Conservation (phyloP, 2,797 vertebrate species). For the Cynodonichthys magdalenae region DNA sequence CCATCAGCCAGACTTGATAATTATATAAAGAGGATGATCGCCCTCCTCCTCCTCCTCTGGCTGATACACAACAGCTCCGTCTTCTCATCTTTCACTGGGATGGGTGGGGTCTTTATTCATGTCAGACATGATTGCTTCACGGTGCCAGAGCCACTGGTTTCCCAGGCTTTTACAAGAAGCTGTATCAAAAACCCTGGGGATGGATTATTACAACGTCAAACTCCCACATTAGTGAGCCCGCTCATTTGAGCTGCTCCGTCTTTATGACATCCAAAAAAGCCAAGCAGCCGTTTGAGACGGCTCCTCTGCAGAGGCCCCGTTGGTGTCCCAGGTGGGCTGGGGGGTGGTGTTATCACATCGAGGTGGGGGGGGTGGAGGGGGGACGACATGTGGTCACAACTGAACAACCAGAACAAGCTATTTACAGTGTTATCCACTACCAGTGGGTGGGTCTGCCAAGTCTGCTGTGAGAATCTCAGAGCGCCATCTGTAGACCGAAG, state of each 20-base stretch:
- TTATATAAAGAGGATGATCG: constrained; percentile 28
- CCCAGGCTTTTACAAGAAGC: constrained; percentile 64
- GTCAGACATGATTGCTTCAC: constrained; percentile 72
- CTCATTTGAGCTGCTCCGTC: neutral
- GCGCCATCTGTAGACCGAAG: constrained; percentile 61
- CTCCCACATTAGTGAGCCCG: neutral
- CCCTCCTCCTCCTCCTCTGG: constrained; percentile 14
- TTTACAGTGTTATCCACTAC: constrained; percentile 37
- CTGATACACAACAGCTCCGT: constrained; percentile 60
- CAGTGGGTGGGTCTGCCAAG: constrained; percentile 45
- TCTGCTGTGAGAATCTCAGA: constrained; percentile 35
- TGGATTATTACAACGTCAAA: constrained; percentile 36
- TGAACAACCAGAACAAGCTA: constrained; percentile 46
- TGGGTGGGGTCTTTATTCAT: constrained; percentile 73
- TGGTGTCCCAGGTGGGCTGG: constrained; percentile 28
- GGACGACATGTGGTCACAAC: constrained; percentile 24
- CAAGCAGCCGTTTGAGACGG: neutral
- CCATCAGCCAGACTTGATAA: constrained; percentile 36
- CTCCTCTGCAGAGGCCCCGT: neutral
- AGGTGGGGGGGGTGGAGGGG: neutral
- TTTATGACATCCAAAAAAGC: neutral
- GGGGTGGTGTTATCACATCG: constrained; percentile 25
- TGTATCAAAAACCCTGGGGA: constrained; percentile 47
- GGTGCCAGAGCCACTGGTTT: constrained; percentile 34
- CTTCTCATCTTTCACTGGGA: constrained; percentile 72